Conservation (phyloP, 2,888 invertebrate genomes). For the Hydropsyche betteni region DNA sequence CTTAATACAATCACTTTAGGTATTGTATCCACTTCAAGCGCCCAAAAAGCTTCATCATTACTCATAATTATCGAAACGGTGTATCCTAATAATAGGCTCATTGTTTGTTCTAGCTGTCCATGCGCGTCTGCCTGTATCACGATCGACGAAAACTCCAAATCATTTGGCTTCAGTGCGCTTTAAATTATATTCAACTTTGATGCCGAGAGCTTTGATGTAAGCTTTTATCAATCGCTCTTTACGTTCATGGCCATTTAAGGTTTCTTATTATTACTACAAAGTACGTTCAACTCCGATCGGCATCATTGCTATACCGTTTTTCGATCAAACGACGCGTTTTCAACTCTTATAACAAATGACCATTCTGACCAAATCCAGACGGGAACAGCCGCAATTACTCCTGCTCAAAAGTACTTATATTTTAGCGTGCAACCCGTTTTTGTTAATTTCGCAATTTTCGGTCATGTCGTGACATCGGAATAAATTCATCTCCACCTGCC, state of each 20-base stretch:
- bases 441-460: constrained; percentile 37
- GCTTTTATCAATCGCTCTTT: constrained; percentile 38
- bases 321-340: constrained; percentile 2
- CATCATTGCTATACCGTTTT: neutral
- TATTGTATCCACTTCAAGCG: constrained; percentile 42
- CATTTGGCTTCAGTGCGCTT: constrained; percentile 34
- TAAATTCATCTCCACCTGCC: constrained; percentile 35
- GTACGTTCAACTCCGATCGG: constrained; percentile 19
- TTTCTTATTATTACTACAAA: constrained; percentile 10
- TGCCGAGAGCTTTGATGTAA: constrained; percentile 40
- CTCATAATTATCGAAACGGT: constrained; percentile 45
- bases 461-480: constrained; percentile 33
- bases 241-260: constrained; percentile 22
- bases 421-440: neutral
- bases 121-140: constrained; percentile 36
- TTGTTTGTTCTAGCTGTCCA: constrained; percentile 43
- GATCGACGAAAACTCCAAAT: constrained; percentile 33
- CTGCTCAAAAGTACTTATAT: too few relatives aligned
- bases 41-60: constrained; percentile 47
- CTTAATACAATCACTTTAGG: constrained; percentile 41
- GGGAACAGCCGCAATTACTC: too few relatives aligned
- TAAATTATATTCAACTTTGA: constrained; percentile 35
- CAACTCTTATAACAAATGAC: too few relatives aligned
- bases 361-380: too few relatives aligned
- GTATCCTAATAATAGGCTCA: constrained; percentile 44